Percentiles rank a stretch among this genome's conserved stretches.
Conservation (phyloP, 2,888 invertebrate species). For the Campoplex nolae region DNA sequence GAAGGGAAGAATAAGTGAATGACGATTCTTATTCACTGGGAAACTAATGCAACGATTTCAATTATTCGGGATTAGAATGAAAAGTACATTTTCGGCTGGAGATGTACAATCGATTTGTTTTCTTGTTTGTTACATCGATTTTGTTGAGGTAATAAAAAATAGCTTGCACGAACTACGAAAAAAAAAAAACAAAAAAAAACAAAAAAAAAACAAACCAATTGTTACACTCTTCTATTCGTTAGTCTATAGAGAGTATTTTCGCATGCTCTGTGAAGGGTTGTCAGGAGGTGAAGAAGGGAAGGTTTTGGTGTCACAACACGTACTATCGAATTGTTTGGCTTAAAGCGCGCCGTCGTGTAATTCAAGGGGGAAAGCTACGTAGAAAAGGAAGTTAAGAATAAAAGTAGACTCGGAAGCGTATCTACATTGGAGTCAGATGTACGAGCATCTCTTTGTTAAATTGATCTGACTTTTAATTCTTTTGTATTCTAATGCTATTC, state of each 20-base stretch:
- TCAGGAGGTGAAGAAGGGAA: not conserved
- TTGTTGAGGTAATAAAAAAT: not conserved
- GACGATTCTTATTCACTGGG: not conserved
- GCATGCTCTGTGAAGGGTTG: slow-evolving; percentile 1
- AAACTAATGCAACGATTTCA: not conserved
- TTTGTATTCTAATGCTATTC: not conserved
- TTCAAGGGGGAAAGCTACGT: slow-evolving; percentile 9
- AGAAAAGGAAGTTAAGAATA: slow-evolving; percentile 25
- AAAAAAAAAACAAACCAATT: too few relatives aligned
- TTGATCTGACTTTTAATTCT: not conserved
- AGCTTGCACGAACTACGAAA: not conserved
- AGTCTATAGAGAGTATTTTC: not conserved
- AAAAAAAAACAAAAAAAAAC: too few relatives aligned
- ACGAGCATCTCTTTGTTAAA: not conserved
- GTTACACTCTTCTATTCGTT: slow-evolving; percentile 7
- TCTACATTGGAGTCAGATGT: not conserved
- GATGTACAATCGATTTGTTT: not conserved
- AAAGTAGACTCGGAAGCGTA: slow-evolving; percentile 11
- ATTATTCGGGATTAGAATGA: not conserved
- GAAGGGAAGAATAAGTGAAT: not conserved
- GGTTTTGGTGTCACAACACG: slow-evolving; percentile 61
- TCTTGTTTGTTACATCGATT: not conserved
- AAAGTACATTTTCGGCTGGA: not conserved
- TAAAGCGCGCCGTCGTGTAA: slow-evolving; percentile 50
- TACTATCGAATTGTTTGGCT: slow-evolving; percentile 68